These are phyloP conservation scores for Ceraclea dissimilis DNA, from an alignment of 2,888 invertebrate species.

Conservation along the genomic window DNA sequence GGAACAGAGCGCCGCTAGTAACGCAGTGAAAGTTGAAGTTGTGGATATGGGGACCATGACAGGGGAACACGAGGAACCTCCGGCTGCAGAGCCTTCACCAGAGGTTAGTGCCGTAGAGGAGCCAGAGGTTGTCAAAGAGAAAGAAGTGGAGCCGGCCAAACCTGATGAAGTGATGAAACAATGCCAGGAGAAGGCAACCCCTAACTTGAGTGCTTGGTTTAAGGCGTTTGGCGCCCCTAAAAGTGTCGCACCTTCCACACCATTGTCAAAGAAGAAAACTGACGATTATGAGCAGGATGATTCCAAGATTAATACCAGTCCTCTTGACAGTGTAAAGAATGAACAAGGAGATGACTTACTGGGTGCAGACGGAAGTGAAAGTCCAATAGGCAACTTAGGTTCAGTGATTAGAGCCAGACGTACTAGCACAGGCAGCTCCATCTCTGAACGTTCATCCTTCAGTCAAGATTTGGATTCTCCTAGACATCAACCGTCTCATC, in stretches of 20 bases:
- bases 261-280: conserved; percentile 48
- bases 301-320: conserved; percentile 32
- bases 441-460: conserved; percentile 71
- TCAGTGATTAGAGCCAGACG: conserved; percentile 53
- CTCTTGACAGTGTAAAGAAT: conserved; percentile 37
- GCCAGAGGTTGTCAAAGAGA: conserved; percentile 32
- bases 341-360: conserved; percentile 38
- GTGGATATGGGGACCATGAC: conserved; percentile 31
- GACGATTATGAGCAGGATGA: conserved; percentile 48
- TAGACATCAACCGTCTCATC: conserved; percentile 65
- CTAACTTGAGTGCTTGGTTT: conserved; percentile 86
- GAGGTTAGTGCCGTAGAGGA: conserved; percentile 27
- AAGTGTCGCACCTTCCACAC: conserved; percentile 18
- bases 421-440: conserved; percentile 71
- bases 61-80: conserved; percentile 29
- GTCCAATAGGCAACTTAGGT: conserved; percentile 36
- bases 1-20: conserved; percentile 19
- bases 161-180: conserved; percentile 30
- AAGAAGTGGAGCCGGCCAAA: conserved; percentile 27
- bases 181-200: conserved; percentile 64
- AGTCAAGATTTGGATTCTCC: conserved; percentile 72
- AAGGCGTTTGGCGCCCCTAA: conserved; percentile 87
- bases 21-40: conserved; percentile 29
- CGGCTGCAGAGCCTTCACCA: conserved; percentile 25
- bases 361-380: conserved; percentile 42